These are phyloP conservation scores for Hemibagrus wyckioides DNA, from an alignment of 2,113 vertebrate genomes.

Conservation along the genomic window DNA sequence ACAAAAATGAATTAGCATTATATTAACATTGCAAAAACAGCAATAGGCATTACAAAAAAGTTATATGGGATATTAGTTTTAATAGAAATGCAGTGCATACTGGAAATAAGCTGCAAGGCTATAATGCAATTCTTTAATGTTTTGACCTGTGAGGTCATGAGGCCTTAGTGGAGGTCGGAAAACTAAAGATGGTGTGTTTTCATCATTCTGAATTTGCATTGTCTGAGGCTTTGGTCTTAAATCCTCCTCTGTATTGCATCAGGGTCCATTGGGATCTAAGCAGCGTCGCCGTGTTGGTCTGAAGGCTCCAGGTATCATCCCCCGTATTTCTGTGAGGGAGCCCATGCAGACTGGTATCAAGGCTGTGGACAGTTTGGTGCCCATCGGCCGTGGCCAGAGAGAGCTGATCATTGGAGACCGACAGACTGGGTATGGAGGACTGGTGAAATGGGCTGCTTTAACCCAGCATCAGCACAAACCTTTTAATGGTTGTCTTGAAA, in stretches of 20 bases:
- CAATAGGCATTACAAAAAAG: not conserved
- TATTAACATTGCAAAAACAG: not conserved
- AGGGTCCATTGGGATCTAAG: conserved; percentile 86
- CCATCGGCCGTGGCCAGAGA: conserved; percentile 95
- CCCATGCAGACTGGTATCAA: conserved; percentile 99
- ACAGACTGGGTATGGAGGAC: conserved; percentile 86
- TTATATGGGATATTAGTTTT: no score
- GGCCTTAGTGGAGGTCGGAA: not conserved
- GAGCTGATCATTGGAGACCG: conserved; percentile 98
- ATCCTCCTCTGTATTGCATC: not conserved
- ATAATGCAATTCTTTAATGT: not conserved
- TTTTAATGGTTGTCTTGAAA: not conserved
- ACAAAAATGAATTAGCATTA: not conserved
- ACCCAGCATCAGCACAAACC: no score
- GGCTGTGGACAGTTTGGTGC: conserved; percentile 97
- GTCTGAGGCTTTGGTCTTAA: not conserved
- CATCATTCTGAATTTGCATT: not conserved
- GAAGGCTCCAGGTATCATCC: conserved; percentile 98
- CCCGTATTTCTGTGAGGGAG: conserved; percentile 95
- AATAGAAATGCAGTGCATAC: not conserved
- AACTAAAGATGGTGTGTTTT: not conserved
- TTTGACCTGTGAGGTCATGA: not conserved
- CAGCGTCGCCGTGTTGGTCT: conserved; percentile 91
- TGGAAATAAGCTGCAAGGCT: not conserved
- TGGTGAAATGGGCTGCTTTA: not conserved